Base-by-base conservation (phyloP, 1,140 invertebrate genomes). In the Thereuonema tuberculata region DNA sequence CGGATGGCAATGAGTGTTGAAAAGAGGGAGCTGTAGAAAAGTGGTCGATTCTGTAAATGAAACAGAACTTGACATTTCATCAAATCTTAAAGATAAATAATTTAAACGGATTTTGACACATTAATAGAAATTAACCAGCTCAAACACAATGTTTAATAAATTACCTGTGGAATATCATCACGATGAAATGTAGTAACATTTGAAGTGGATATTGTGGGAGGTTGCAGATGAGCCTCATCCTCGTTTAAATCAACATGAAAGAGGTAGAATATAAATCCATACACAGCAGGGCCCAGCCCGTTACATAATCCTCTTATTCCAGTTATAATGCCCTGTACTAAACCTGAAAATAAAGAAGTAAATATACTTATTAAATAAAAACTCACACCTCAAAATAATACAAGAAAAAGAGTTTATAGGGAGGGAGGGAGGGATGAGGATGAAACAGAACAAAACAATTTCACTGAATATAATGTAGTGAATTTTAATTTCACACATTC, bases 281-380 rank as follows among this genome's bases (percentile, higher is more conserved):
- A 99, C 74, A 96, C 83, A 12, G 93, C 93, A 0, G 93, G 93
- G 1, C 93, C 93, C 20, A 97, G 75, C 1, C 91, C 91, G 72
- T 90, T 92, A 70, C 89, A 93, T 25, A 98, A 80, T 15, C 94
- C 93, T 64, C 94, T 76, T 81, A 94, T 92, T 28, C 90, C 91
- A 14, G 96, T 99, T 17, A 99, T 90, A 81, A 99, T 94, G 26
- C 96, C 96, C 76, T 99, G 96, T 31, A 97, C 94, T 26, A 98
- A 84, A 60, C 93, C 83, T 84, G 67, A 12, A 70, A 67, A 58
- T 17, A 24, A 3, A 12, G 46, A 17, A 26, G 58, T 61, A 54
- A 37, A 27, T 5, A 55, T 50, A 50, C 12, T 50, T 12, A 43
- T 43, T 12, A 43, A 12, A 12, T 43, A 12, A 43, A 43, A 43